Evolutionary conservation across 2,797 vertebrate species (phyloP).

Genomic region (Antrozous pallidus): DNA sequence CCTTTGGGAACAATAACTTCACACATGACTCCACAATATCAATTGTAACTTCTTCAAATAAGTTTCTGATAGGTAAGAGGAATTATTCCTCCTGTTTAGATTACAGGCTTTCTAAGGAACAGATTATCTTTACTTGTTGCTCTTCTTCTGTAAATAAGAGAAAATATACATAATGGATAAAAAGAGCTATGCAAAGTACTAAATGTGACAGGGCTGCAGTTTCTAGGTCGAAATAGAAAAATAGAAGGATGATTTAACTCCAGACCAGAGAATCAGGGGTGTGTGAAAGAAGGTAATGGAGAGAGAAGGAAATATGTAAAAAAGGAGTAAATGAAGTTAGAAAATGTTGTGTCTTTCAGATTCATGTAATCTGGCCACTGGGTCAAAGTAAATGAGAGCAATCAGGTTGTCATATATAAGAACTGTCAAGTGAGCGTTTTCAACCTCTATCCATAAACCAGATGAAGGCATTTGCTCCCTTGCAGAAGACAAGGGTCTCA

Average conservation of each 20-base stretch:
- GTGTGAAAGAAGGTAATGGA: not conserved
- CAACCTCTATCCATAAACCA: not conserved
- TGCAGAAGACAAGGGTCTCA: not conserved
- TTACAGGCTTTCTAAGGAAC: not conserved
- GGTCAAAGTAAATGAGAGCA: not conserved
- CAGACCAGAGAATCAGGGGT: not conserved
- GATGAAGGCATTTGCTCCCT: not conserved
- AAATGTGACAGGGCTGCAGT: not conserved
- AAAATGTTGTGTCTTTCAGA: not conserved
- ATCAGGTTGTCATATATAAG: not conserved
- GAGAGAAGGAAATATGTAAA: not conserved
- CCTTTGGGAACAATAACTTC: not conserved
- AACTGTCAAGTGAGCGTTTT: not conserved
- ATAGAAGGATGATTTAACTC: not conserved
- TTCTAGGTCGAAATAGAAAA: not conserved
- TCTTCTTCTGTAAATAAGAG: slow-evolving; percentile 3
- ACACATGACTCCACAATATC: not conserved
- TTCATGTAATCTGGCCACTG: not conserved
- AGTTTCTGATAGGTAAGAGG: not conserved
- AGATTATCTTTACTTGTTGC: not conserved
- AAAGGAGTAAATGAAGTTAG: not conserved
- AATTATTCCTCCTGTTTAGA: not conserved
- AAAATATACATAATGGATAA: not conserved
- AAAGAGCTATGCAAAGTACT: not conserved
- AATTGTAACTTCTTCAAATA: not conserved